These are phyloP conservation scores for Danio aesculapii DNA, from an alignment of 2,797 vertebrate genomes.

Conservation along the genomic window DNA sequence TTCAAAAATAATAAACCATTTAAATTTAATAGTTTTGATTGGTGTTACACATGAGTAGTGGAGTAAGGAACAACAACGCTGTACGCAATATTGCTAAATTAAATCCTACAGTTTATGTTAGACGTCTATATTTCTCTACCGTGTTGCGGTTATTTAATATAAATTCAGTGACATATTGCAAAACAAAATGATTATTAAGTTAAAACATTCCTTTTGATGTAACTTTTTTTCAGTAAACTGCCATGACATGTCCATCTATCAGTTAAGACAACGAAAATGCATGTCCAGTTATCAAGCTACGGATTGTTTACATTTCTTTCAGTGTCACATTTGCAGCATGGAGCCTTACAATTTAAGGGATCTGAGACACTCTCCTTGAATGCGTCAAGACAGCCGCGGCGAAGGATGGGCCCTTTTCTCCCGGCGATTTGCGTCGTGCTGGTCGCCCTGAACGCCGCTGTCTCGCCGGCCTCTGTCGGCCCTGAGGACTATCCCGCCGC, in stretches of 20 bases:
- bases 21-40: no score
- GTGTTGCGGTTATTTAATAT: no score
- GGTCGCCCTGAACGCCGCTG: slow-evolving; percentile 84
- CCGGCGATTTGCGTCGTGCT: slow-evolving; percentile 88
- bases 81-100: no score
- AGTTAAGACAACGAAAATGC: not conserved
- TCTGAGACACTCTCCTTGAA: slow-evolving; percentile 69
- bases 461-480: slow-evolving; percentile 86
- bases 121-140: no score
- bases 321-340: slow-evolving; percentile 50
- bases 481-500: slow-evolving; percentile 90
- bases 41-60: no score
- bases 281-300: slow-evolving; percentile 61
- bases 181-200: not conserved
- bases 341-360: slow-evolving; percentile 69
- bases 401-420: slow-evolving; percentile 92
- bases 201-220: not conserved
- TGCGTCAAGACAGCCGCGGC: slow-evolving; percentile 74
- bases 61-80: no score
- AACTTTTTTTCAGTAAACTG: not conserved
- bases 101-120: no score
- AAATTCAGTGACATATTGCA: not conserved
- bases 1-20: no score
- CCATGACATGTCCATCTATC: not conserved
- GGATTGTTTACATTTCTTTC: slow-evolving; percentile 39